Base-by-base conservation (phyloP, 2,888 invertebrate genomes). In the Drosophila melanosoma region DNA sequence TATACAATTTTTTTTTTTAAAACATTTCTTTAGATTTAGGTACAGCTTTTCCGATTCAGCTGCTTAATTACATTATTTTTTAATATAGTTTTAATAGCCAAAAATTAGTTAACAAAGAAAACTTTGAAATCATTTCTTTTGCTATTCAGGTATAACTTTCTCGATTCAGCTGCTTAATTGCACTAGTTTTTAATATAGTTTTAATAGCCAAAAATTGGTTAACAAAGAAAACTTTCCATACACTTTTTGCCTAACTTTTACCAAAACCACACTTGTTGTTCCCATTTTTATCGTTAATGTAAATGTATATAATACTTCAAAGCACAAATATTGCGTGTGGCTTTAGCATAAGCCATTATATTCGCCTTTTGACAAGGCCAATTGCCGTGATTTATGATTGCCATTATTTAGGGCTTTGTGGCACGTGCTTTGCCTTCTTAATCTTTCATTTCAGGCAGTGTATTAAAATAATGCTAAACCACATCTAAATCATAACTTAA, bases 321-420 rank as follows among this genome's bases (percentile, higher is more conserved):
- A 49, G 57, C 49, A 23, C 40, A 62, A 64, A 63, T 67, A 78
- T 82, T 84, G 83, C 83, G 85, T 84, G 83, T 82, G 69, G 58
- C 53, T 69, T 56, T 58, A 60, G 65, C 80, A 75, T 78, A 66
- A 76, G 73, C 75, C 42, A 82, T 84, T 82, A 67, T 71, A 65
- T 79, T 79, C 51, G 69, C 69, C 67, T 75, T 80, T 58, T 84
- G 86, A 84, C 86, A 86, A 74, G 83, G 73, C 74, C 72, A 82
- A 78, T 70, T 75, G 58, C 70, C 54, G 72, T 84, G 86, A 84
- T 84, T 84, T 84, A 84, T 84, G 81, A 60, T 60, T 52, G 64
- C 64, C 68, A 73, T 83, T 81, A 85, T 72, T 83, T 82, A 76
- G 78, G 82, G 82, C 78, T 69, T 69, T 71, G 80, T 52, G 66